Evolutionary conservation across 1,140 invertebrate genomes (phyloP).

Genomic region (Metopolophium dirhodum): DNA sequence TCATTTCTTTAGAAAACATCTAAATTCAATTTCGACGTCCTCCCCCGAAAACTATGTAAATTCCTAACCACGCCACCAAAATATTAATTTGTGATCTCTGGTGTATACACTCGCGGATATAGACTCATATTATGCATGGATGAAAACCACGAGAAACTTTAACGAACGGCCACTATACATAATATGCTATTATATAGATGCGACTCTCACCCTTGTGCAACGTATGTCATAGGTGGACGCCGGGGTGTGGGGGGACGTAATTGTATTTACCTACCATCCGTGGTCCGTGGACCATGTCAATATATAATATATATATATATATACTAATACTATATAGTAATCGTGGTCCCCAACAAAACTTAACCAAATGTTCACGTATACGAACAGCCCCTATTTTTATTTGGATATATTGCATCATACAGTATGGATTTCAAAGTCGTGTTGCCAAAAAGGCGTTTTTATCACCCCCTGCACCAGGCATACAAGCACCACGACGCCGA

Average conservation of each 20-base stretch:
- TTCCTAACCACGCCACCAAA: no score
- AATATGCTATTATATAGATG: not conserved
- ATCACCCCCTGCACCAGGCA: not conserved
- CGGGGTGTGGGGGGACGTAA: not conserved
- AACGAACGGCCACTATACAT: not conserved
- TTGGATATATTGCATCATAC: not conserved
- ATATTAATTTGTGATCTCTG: no score
- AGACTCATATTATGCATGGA: no score
- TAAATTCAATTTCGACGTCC: no score
- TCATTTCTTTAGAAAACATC: no score
- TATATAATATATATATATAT: not conserved
- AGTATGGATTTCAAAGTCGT: not conserved
- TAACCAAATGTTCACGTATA: not conserved
- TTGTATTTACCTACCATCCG: not conserved
- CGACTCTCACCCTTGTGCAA: not conserved
- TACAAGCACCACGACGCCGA: not conserved
- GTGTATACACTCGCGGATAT: no score
- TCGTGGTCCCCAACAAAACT: not conserved
- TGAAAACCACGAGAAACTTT: constrained; percentile 6
- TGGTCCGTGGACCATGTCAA: not conserved
- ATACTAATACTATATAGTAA: not conserved
- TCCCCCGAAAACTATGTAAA: no score
- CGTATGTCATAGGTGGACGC: not conserved
- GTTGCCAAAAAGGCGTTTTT: not conserved
- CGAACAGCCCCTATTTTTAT: not conserved